Evolutionary conservation across 2,888 invertebrate species (phyloP).

Genomic region (Resseliella maxima): DNA sequence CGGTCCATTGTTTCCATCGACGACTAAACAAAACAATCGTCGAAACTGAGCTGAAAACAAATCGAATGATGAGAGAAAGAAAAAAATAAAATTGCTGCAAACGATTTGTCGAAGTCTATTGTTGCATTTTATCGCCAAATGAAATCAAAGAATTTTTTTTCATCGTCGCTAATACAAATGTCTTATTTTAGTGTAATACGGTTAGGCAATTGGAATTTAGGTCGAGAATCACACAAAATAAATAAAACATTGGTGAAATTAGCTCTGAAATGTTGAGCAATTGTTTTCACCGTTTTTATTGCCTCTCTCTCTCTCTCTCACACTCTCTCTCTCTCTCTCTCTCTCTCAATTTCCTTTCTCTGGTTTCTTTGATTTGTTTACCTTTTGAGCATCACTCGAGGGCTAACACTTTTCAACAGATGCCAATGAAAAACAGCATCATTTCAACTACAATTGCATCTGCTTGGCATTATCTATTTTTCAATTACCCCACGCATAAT

Average conservation of each 20-base stretch:
- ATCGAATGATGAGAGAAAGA: too few relatives aligned
- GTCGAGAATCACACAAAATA: background rate
- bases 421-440: background rate
- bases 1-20: constrained; percentile 51
- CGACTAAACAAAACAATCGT: background rate
- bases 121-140: background rate
- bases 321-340: background rate
- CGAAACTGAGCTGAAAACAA: background rate
- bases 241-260: constrained; percentile 20
- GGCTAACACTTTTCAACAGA: constrained; percentile 53
- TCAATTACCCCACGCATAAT: constrained; percentile 46
- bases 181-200: background rate
- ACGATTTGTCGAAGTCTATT: constrained; percentile 18
- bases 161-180: background rate
- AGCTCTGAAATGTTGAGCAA: constrained; percentile 47
- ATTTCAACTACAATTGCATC: background rate
- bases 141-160: constrained; percentile 35
- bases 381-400: constrained; percentile 22
- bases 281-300: constrained; percentile 21
- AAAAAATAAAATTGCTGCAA: constrained; percentile 41
- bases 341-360: background rate
- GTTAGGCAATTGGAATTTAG: background rate
- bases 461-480: background rate
- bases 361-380: background rate
- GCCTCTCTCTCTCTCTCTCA: background rate